Evolutionary conservation across 2,888 invertebrate genomes (phyloP).

Genomic region (Pachydiplax longipennis): DNA sequence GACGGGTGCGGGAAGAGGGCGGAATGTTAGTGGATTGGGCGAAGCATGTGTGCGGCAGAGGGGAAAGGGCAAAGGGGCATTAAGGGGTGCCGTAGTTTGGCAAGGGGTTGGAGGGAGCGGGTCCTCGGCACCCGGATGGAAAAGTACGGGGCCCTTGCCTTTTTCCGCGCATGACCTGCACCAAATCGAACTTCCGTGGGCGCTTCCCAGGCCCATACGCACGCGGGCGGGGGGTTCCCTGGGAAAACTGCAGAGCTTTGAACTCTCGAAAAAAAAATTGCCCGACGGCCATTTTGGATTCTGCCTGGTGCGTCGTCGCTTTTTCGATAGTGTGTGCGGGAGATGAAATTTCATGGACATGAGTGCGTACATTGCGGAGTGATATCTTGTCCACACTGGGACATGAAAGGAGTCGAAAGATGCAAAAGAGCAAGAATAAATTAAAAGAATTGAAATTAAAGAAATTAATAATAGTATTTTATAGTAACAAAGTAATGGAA

Average conservation of each 20-base stretch:
- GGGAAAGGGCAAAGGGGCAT: neutral
- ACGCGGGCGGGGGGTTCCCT: neutral
- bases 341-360: neutral
- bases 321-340: slow-evolving; percentile 10
- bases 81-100: neutral
- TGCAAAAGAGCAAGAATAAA: too few species aligned
- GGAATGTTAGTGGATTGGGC: slow-evolving; percentile 21
- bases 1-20: neutral
- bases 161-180: slow-evolving; percentile 44
- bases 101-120: neutral
- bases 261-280: slow-evolving; percentile 13
- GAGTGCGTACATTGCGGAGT: too few species aligned
- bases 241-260: slow-evolving; percentile 42
- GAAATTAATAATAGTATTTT: too few species aligned
- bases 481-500: too few species aligned
- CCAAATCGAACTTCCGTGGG: slow-evolving; percentile 41
- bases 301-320: slow-evolving; percentile 4
- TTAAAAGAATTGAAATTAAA: too few species aligned
- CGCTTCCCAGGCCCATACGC: neutral
- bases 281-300: slow-evolving; percentile 25
- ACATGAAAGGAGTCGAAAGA: too few species aligned
- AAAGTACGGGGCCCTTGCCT: slow-evolving; percentile 8
- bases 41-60: neutral
- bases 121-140: slow-evolving; percentile 19
- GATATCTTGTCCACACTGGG: too few species aligned